Base-by-base conservation (phyloP, 2,113 vertebrate genomes). In the Bungarus multicinctus region DNA sequence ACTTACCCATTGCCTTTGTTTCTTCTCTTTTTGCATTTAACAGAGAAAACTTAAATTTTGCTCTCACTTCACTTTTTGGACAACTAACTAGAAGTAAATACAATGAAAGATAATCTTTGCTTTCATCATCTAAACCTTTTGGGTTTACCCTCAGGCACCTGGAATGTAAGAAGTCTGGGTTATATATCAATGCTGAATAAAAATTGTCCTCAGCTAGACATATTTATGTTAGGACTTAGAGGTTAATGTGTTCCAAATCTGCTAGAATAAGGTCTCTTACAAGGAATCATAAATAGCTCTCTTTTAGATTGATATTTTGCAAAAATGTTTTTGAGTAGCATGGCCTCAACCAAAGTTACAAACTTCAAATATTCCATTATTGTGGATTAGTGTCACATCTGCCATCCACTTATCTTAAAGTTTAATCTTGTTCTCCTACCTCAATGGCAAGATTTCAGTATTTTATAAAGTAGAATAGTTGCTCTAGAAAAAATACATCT, bases 1-100 rank as follows among this genome's bases (percentile, higher is more conserved):
- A 94, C 99, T 98, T 97, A 99, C 99, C 99, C 99, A 99, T 99
- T 93, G 99, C 99, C 98, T 99, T 99, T 93, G 99, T 99, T 98
- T 99, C 99, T 97, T 99, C 99, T 98, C 99, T 98, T 98, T 99
- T 99, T 95, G 98, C 98, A 60, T 99, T 99, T 96, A 99, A 96
- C 96, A 99, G 98, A 94, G 99, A 99, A 98, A 99, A 99, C 96
- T 99, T 99, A 97, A 99, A 99, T 98, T 99, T 99, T 97, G 99
- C 99, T 98, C 99, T 98, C 95, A 99, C 99, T 98, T 99, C 99
- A 98, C 99, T 99, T 99, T 99, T 99, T 97, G 99, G 99, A 98
- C 99, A 99, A 97, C 99, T 99, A 98, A 99, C 99, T 98, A 99
- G 98, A 95, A 99, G 99, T 98, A 99, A 98, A 98, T 99, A 99